phyloP scores from a whole-genome alignment of 2,113 vertebrate genomes.

The Mionectes macconnelli region DNA sequence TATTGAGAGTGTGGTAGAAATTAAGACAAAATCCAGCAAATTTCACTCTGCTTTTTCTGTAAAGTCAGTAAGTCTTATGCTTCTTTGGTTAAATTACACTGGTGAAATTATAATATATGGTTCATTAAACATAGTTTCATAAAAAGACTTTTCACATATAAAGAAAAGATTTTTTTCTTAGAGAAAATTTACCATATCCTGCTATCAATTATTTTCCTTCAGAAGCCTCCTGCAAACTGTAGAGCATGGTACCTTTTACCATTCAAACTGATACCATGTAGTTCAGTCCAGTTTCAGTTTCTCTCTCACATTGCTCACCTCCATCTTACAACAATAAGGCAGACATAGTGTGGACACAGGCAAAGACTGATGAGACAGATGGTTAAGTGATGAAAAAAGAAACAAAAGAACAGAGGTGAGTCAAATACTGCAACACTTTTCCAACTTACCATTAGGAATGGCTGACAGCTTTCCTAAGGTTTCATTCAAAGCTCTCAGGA shows the following conservation, averaged over 20 bases:
- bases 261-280: background rate
- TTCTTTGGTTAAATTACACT: background rate
- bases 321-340: background rate
- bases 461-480: slow-evolving; percentile 84
- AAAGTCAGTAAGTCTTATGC: background rate
- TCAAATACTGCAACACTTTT: background rate
- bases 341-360: background rate
- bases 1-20: background rate
- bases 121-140: background rate
- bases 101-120: background rate
- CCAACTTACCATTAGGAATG: slow-evolving; percentile 87
- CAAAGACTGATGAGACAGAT: background rate
- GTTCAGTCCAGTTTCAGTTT: background rate
- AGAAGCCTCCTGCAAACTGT: background rate
- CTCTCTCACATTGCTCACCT: background rate
- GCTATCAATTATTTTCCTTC: background rate
- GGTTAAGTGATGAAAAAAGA: background rate
- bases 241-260: background rate
- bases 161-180: background rate
- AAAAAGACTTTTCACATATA: background rate
- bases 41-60: background rate
- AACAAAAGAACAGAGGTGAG: background rate
- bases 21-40: background rate
- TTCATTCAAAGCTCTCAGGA: slow-evolving; percentile 85
- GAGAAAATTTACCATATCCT: background rate